These are phyloP conservation scores for Drosophila histrio DNA, from an alignment of 2,888 invertebrate species.

Conservation along the genomic window DNA sequence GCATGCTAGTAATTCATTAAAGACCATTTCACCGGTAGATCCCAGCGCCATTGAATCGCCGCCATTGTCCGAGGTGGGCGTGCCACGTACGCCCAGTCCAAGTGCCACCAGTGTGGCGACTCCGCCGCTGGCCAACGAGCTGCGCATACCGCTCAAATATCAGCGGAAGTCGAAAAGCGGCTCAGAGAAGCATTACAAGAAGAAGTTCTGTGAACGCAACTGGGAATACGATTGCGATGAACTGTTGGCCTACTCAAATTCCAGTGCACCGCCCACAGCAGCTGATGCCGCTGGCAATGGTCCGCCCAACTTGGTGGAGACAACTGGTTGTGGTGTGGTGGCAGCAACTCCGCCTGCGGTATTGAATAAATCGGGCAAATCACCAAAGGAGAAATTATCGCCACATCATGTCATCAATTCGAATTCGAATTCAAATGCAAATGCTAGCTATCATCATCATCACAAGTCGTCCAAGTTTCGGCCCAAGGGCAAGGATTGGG, in stretches of 20 bases:
- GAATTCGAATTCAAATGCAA: conserved; percentile 12
- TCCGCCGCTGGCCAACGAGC: conserved; percentile 80
- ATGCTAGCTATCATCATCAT: conserved; percentile 80
- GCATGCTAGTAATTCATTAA: conserved; percentile 59
- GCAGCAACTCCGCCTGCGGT: conserved; percentile 24
- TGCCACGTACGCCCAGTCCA: conserved; percentile 84
- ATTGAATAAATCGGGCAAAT: conserved; percentile 52
- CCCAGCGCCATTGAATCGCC: conserved; percentile 85
- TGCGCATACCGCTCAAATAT: conserved; percentile 86
- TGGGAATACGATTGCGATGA: conserved; percentile 86
- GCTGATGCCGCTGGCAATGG: conserved; percentile 81
- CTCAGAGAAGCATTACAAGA: conserved; percentile 90
- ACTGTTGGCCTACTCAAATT: conserved; percentile 77
- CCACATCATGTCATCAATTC: conserved; percentile 52
- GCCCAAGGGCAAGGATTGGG: conserved; percentile 90
- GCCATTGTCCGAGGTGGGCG: conserved; percentile 84
- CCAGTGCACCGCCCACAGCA: conserved; percentile 72
- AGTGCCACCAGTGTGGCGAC: conserved; percentile 80
- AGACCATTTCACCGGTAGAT: conserved; percentile 83
- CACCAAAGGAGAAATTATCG: conserved; percentile 63
- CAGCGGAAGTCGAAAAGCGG: conserved; percentile 86
- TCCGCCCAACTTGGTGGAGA: conserved; percentile 50
- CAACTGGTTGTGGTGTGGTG: conserved; percentile 1
- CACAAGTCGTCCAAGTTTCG: conserved; percentile 88
- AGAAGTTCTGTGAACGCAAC: conserved; percentile 92